Base-by-base conservation (phyloP, 92 coral and sea anemone genomes). In the Zoanthus sansibaricus region DNA sequence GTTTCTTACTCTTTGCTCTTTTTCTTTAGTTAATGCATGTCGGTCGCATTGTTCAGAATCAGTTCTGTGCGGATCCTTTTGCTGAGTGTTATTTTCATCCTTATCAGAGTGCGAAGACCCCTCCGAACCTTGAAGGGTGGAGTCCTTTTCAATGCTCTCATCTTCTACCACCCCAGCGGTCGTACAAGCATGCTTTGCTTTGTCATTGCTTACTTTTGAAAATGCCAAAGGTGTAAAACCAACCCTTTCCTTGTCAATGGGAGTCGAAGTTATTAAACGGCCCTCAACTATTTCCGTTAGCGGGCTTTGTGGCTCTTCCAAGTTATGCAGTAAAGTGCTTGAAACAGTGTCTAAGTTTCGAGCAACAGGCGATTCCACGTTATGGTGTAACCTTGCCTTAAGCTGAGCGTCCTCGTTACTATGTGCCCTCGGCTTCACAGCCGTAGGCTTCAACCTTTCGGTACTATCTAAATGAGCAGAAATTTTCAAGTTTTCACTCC, bases 401-500 rank as follows among this genome's bases (percentile, higher is more conserved):
- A 76, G 88, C 14, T 86, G 84, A 4, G 69, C 9, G 25, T 62
- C 69, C 25, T 62, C 69, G 21, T 16, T 62, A 18, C 69, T 62
- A 62, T 9, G 9, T 20, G 21, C n/a, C 9, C 69, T 62, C 21
- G 30, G 1, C 31, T 62, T 62, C 69, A 62, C 9, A 20, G 84
- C 54, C 18, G 84, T 37, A 12, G 88, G 74, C 16, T 62, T 90
- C 55, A 75, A 69, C 59, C 79, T 76, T 30, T 89, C 86, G 8
- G 82, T 82, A 61, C 89, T 90, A 21, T 62, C 71, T 42, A 94
- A 77, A 45, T 93, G 94, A 14, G 91, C 91, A 1, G 93, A 79
- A 72, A 91, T 83, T 70, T 89, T 83, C 61, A 95, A 76, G 44
- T 83, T 89, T 20, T 82, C 94, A 17, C 3, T 45, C 98, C 96